Base-by-base conservation (phyloP, 2,113 vertebrate species). In the Pseudolaguvia tuberculata region DNA sequence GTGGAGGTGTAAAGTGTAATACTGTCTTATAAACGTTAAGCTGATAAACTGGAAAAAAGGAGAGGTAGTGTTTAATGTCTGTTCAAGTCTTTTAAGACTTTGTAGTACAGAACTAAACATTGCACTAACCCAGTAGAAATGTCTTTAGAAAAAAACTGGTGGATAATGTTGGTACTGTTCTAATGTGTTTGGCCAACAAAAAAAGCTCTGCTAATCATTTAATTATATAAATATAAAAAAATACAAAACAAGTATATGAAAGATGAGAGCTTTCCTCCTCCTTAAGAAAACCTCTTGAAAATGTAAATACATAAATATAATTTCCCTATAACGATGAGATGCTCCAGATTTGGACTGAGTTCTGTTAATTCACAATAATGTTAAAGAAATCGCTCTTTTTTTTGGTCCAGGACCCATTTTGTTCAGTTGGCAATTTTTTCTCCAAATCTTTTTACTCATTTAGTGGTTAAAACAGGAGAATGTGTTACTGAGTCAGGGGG, bases 351-450 rank as follows among this genome's bases (percentile, higher is more conserved):
- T 55, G 66, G 52, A 83, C 81, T 75, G 82, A 77, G 75, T 67
- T 83, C 67, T 73, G 52, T 74, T 73, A 78, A 85, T 82, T 86
- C 81, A 62, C 13, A 23, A 69, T 79, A 66, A 66, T 62, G n/a
- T 75, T 8, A 57, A 75, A 51, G 65, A 66, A 31, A 67, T 42
- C 39, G 5, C 39, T 42, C 39, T 63, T 25, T 47, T 47, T 66
- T 39, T 59, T 68, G 57, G 66, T 62, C 56, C 57, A 53, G 67
- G 31, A 70, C 29, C 70, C 73, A 58, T 13, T 45, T 72, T 78
- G 82, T 80, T 76, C 73, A 78, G 82, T 73, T 83, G 76, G 85
- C 83, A 21, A 29, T 12, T 27, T 58, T 31, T 17, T 25, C 27
- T 15, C 66, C 27, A 70, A 25, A 15, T 69, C 70, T 62, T 35